A percentile compares a stretch with the other conserved stretches of the same genome.
Conservation (phyloP, 2,113 vertebrate genomes). For the Oncorhynchus mykiss region DNA sequence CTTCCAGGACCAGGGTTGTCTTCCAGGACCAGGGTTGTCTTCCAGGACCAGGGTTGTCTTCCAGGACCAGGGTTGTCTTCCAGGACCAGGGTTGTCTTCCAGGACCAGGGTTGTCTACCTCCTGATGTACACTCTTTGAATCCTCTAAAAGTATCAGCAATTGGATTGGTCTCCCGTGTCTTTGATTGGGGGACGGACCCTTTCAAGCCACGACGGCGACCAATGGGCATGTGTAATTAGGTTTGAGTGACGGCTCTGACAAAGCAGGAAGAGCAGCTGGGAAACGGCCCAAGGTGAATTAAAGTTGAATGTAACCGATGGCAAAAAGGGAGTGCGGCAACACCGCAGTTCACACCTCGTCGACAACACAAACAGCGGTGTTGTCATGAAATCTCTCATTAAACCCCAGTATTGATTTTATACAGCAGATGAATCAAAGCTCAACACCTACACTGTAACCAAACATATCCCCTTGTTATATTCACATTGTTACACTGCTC, state of each 20-base stretch:
- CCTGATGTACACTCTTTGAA: slow-evolving; percentile 48
- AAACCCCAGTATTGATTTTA: slow-evolving; percentile 29
- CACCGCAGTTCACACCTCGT: too few relatives aligned
- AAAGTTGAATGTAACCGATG: slow-evolving; percentile 43
- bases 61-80: too few relatives aligned
- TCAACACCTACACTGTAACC: not conserved
- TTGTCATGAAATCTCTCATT: slow-evolving; percentile 59
- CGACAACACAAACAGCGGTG: too few relatives aligned
- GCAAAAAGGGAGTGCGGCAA: slow-evolving; percentile 13
- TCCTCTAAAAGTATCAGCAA: slow-evolving; percentile 47
- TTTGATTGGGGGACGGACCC: slow-evolving; percentile 34
- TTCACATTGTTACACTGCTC: slow-evolving; percentile 28
- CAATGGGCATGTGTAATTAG: slow-evolving; percentile 17
- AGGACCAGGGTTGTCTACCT: too few relatives aligned
- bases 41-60: too few relatives aligned
- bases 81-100: too few relatives aligned
- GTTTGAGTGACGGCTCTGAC: slow-evolving; percentile 33
- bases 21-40: too few relatives aligned
- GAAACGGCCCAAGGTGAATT: slow-evolving; percentile 50
- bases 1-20: too few relatives aligned
- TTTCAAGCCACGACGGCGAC: slow-evolving; percentile 31
- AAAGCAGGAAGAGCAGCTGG: slow-evolving; percentile 28
- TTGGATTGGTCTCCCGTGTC: slow-evolving; percentile 48
- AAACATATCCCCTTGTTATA: slow-evolving; percentile 50
- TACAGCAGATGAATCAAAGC: slow-evolving; percentile 50